These are phyloP conservation scores for Chrysolina haemoptera DNA, from an alignment of 2,888 invertebrate species.

Conservation along the genomic window DNA sequence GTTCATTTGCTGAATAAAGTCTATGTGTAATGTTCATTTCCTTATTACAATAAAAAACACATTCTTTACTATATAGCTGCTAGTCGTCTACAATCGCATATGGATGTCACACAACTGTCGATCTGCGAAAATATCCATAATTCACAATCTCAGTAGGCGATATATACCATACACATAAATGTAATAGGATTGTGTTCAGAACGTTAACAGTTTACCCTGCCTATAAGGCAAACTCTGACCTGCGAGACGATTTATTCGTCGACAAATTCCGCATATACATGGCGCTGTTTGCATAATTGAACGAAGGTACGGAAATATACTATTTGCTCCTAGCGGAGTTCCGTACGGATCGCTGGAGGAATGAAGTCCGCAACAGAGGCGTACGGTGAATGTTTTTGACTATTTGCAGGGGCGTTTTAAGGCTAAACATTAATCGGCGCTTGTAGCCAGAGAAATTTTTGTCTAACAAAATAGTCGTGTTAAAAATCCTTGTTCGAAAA, in stretches of 20 bases:
- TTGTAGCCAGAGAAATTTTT: too few species aligned
- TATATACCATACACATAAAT: slow-evolving; percentile 16
- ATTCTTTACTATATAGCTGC: too few species aligned
- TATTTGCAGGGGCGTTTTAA: too few species aligned
- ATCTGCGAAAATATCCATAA: slow-evolving; percentile 9
- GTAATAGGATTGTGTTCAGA: slow-evolving; percentile 3
- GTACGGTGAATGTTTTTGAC: not conserved
- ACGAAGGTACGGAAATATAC: slow-evolving; percentile 8
- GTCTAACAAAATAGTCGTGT: too few species aligned
- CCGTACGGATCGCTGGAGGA: not conserved
- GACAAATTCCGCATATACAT: slow-evolving; percentile 25
- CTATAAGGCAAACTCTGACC: slow-evolving; percentile 29
- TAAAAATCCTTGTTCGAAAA: too few species aligned
- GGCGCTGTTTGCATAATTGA: slow-evolving; percentile 22
- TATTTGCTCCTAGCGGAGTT: slow-evolving; percentile 8
- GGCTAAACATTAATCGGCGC: too few species aligned
- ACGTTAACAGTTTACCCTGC: slow-evolving; percentile 18
- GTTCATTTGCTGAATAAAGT: too few species aligned
- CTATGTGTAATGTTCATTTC: too few species aligned
- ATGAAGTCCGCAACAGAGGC: not conserved
- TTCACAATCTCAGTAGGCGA: slow-evolving; percentile 20
- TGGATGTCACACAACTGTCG: slow-evolving; percentile 13
- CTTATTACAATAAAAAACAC: too few species aligned
- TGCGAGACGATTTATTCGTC: slow-evolving; percentile 24
- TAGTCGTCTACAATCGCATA: not conserved